Conservation (phyloP, 1,140 invertebrate genomes). For the Phocides pigmalion region DNA sequence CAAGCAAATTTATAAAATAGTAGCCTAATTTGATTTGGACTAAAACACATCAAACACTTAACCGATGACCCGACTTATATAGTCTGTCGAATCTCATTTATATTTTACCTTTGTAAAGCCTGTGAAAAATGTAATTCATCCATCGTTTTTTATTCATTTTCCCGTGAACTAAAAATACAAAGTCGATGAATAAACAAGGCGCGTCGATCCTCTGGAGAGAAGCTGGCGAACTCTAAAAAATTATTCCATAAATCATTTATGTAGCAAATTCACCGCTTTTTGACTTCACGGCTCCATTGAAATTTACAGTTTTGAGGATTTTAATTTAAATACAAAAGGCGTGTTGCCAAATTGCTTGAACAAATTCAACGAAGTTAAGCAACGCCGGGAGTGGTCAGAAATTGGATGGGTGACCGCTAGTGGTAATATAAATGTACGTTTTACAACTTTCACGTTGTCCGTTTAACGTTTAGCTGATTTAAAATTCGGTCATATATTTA, state of each 20-base stretch:
- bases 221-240: constrained; percentile 24
- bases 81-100: not conserved
- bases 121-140: constrained; percentile 6
- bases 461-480: no score
- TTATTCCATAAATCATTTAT: constrained; percentile 31
- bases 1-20: no score
- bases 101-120: not conserved
- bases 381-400: no score
- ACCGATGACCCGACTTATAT: no score
- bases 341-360: no score
- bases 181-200: constrained; percentile 25
- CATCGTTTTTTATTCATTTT: constrained; percentile 5
- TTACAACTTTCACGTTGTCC: no score
- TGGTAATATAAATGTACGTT: no score
- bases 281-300: not conserved
- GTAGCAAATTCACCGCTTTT: constrained; percentile 5
- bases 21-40: no score
- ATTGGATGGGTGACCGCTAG: no score
- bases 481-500: no score
- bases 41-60: no score
- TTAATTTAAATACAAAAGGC: constrained; percentile 22
- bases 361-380: no score
- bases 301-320: constrained; percentile 20
- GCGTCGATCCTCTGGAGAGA: constrained; percentile 13
- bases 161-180: constrained; percentile 20